These are phyloP conservation scores for Panorpa germanica DNA, from an alignment of 2,888 invertebrate genomes.

Conservation along the genomic window DNA sequence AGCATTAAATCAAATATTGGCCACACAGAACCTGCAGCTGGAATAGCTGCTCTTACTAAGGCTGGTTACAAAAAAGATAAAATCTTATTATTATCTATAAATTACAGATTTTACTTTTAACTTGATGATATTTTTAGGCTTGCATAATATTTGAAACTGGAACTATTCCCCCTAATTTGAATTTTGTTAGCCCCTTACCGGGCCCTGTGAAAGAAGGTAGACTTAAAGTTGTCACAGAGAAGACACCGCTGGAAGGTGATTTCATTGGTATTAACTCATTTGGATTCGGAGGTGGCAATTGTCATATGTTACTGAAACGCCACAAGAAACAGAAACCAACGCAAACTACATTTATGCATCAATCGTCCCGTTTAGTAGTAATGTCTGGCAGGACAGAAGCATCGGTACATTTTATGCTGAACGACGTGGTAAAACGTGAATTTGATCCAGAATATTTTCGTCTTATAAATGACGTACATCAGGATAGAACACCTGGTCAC, in stretches of 20 bases:
- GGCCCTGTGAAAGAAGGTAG: conserved; percentile 35
- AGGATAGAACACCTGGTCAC: conserved; percentile 32
- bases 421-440: conserved; percentile 32
- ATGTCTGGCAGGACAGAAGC: conserved; percentile 58
- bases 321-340: conserved; percentile 42
- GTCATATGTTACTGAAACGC: conserved; percentile 52
- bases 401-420: conserved; percentile 38
- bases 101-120: no score
- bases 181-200: conserved; percentile 39
- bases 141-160: conserved; percentile 57
- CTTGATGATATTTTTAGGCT: no score
- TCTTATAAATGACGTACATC: conserved; percentile 31
- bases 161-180: conserved; percentile 58
- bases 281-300: conserved; percentile 73
- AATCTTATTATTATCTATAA: no score
- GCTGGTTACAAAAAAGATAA: no score
- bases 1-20: conserved; percentile 80
- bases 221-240: conserved; percentile 45
- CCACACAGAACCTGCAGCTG: conserved; percentile 65
- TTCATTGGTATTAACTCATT: conserved; percentile 66
- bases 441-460: conserved; percentile 34
- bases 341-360: conserved; percentile 35
- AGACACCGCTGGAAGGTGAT: conserved; percentile 37
- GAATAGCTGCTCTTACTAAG: conserved; percentile 57
- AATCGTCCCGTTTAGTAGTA: conserved; percentile 47